A percentile compares a stretch with the other conserved stretches of the same genome.
Evolutionary conservation across 1,140 invertebrate genomes (phyloP).

Genomic region (Meloidogyne exigua): DNA sequence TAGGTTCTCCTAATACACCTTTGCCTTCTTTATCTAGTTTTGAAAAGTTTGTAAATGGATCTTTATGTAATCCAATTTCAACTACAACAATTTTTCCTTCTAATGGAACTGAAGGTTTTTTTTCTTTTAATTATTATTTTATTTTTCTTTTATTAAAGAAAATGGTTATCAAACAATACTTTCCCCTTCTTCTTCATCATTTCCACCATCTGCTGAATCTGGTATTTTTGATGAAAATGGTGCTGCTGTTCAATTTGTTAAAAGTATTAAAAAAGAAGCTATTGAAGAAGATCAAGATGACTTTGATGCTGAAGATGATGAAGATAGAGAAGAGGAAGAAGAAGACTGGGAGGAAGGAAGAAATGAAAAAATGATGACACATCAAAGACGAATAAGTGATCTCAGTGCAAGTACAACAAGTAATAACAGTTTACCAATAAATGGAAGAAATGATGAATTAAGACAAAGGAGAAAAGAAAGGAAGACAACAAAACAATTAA

Average conservation of each 20-base stretch:
- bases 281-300: not conserved
- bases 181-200: not conserved
- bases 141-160: not conserved
- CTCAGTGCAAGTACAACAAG: constrained; percentile 6
- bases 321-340: constrained; percentile 2
- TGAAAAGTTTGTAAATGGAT: not conserved
- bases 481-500: not conserved
- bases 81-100: not conserved
- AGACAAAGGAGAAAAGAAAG: not conserved
- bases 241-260: constrained; percentile 22
- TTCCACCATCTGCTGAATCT: constrained; percentile 17
- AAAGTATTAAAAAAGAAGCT: constrained; percentile 24
- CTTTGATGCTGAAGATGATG: not conserved
- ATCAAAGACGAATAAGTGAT: not conserved
- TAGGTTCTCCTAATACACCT: constrained; percentile 18
- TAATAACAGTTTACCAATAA: not conserved
- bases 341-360: constrained; percentile 5
- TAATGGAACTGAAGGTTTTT: not conserved
- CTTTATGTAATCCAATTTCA: not conserved
- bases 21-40: constrained; percentile 15
- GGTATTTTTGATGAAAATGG: not conserved
- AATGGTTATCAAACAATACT: constrained; percentile 14
- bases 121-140: not conserved
- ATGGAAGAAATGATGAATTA: not conserved
- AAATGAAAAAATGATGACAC: not conserved